Evolutionary conservation across 2,113 vertebrate species (phyloP).

Genomic region (Cryptotis parvus): DNA sequence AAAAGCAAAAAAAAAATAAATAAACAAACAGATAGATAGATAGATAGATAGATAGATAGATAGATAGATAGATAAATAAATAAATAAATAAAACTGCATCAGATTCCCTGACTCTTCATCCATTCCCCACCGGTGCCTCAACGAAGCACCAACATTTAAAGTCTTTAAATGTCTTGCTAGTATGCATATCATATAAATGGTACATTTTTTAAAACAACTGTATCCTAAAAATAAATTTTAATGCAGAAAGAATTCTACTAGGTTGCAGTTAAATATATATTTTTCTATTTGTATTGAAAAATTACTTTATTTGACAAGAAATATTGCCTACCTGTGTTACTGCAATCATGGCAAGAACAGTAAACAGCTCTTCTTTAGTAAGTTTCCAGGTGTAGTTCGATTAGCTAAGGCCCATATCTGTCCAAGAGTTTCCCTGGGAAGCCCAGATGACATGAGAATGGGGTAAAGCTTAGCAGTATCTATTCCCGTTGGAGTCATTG

Average conservation of each 20-base stretch:
- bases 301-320: constrained; percentile 39
- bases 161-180: constrained; percentile 40
- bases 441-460: constrained; percentile 97
- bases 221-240: constrained; percentile 46
- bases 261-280: background rate
- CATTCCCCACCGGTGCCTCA: no score
- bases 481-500: constrained; percentile 95
- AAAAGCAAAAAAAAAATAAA: no score
- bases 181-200: background rate
- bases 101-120: no score
- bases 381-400: constrained; percentile 97
- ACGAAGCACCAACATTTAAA: background rate
- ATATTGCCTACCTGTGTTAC: constrained; percentile 92
- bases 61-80: no score
- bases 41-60: no score
- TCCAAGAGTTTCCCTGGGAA: constrained; percentile 97
- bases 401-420: constrained; percentile 99
- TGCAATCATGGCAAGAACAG: constrained; percentile 95
- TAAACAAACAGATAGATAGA: no score
- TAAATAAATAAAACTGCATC: no score
- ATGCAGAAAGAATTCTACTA: constrained; percentile 25
- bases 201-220: constrained; percentile 26
- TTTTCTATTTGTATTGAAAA: constrained; percentile 17
- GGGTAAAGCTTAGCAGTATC: constrained; percentile 98
- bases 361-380: constrained; percentile 97